These are phyloP conservation scores for Podarcis lilfordi DNA, from an alignment of 2,797 vertebrate genomes.

Conservation along the genomic window DNA sequence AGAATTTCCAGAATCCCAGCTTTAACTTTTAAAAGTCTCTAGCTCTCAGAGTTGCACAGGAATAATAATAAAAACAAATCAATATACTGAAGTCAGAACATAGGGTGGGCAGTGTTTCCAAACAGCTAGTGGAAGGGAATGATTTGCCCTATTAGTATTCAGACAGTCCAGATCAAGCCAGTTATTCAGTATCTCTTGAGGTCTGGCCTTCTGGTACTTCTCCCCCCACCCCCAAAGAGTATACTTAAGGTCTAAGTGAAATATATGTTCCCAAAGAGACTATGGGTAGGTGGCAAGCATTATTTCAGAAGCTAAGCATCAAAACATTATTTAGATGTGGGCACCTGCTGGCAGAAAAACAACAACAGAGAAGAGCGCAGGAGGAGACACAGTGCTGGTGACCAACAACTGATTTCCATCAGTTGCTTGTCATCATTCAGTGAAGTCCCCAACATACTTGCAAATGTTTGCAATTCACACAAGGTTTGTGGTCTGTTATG, in stretches of 20 bases:
- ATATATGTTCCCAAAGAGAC: not conserved
- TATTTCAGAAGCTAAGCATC: slow-evolving; percentile 4
- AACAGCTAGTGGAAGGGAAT: not conserved
- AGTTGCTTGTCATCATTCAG: not conserved
- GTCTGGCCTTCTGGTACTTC: not conserved
- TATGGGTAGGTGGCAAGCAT: slow-evolving; percentile 10
- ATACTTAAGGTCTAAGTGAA: slow-evolving; percentile 16
- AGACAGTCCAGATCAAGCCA: not conserved
- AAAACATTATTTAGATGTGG: slow-evolving; percentile 35
- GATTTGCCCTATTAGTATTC: not conserved
- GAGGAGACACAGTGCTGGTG: not conserved
- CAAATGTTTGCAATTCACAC: not conserved
- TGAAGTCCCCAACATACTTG: not conserved
- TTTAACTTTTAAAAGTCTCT: not conserved
- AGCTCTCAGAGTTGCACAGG: not conserved
- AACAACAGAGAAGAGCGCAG: slow-evolving; percentile 2
- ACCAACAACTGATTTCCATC: not conserved
- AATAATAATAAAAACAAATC: not conserved
- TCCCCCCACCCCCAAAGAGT: accelerated
- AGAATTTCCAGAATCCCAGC: not conserved
- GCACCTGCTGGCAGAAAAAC: not conserved
- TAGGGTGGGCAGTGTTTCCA: not conserved
- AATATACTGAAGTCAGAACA: no score
- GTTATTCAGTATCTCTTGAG: not conserved
- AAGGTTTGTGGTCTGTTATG: not conserved